phyloP scores from a whole-genome alignment of 2,113 vertebrate species.

The Morone chrysops region DNA sequence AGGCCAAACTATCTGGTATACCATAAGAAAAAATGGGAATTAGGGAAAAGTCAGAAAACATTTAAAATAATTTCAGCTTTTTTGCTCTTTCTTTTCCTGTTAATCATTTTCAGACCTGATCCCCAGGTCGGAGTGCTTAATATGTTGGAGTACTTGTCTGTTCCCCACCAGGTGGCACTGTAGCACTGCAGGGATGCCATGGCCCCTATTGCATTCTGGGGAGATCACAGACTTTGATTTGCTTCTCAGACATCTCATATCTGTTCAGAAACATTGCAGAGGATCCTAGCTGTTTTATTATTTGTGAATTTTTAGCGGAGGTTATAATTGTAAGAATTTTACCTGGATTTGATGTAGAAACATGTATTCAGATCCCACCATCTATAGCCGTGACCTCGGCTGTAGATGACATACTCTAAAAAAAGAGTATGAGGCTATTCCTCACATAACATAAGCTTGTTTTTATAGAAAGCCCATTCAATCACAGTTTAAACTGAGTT shows the following conservation, averaged over 20 bases:
- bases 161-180: conserved; percentile 74
- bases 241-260: conserved; percentile 24
- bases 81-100: background rate
- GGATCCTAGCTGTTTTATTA: conserved; percentile 8
- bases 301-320: background rate
- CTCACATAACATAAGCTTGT: conserved; percentile 26
- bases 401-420: conserved; percentile 21
- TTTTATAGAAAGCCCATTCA: conserved; percentile 31
- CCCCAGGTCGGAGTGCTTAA: background rate
- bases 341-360: background rate
- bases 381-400: background rate
- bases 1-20: background rate
- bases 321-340: background rate
- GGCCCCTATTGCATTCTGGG: conserved; percentile 5
- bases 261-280: conserved; percentile 27
- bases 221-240: conserved; percentile 53
- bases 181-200: conserved; percentile 12
- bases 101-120: background rate
- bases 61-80: background rate
- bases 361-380: background rate
- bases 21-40: background rate
- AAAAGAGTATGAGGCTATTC: background rate
- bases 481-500: conserved; percentile 34
- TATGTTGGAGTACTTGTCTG: no score
- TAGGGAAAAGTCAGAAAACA: background rate